Evolutionary conservation across 2,113 vertebrate species (phyloP), one percentile per base, ranked within the genome.

Genomic region (Corythornis vintsioides): DNA sequence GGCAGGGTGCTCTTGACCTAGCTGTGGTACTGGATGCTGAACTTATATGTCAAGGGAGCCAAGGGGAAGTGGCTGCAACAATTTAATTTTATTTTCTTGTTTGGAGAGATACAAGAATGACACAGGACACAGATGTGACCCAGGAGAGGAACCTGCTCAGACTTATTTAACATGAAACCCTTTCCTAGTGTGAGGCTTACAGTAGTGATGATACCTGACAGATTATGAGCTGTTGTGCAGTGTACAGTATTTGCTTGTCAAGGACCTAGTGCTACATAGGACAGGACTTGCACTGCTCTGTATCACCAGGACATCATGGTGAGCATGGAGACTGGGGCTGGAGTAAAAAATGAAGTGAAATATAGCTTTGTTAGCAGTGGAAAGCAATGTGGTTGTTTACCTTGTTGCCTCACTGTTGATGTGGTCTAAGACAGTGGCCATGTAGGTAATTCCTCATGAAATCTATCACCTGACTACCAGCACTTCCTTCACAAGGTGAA

Each of bases 131-230:
- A n/a, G 14, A 8, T 25, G 25, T 83, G 55, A 48, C 45, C 15
- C 25, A 20, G 53, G 69, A 15, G 42, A 65, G 28, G 50, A 91
- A 12, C 67, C 6, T 19, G 0, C 45, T 91, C n/a, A 57, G 48
- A 6, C 29, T 70, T 29, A 31, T 70, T 11, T 21, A 19, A n/a
- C 1, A 0, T 22, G 17, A 7, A 7, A 10, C 10, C 0, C 1
- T 42, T 80, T 18, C 16, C 21, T 65, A 38, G 50, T 0, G 0
- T 45, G 42, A 83, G 76, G 63, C 21, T 42, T 15, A 0, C 13
- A 33, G 3, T 8, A 29, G 5, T 60, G 59, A 78, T 0, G 9
- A 2, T 72, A 64, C 35, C 26, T 57, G 67, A 60, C 29, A 80
- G 73, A 15, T 0, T 4, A 8, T 13, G 71, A 52, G 63, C 13